Conservation (phyloP, 92 coral and sea anemone species). For the Palythoa grandiflora region DNA sequence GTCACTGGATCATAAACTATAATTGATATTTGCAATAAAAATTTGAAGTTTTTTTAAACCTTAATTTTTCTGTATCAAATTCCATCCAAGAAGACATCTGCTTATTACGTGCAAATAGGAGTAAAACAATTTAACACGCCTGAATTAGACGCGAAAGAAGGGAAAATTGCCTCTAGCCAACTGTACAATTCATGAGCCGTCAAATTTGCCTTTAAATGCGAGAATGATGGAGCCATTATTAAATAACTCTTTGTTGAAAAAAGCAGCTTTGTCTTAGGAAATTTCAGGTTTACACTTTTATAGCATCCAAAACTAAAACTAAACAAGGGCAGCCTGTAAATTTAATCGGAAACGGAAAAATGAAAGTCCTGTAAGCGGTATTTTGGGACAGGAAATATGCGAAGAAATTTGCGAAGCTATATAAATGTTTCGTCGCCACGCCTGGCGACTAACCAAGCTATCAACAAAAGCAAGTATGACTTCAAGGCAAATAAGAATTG, state of each 20-base stretch:
- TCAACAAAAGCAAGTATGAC: not conserved
- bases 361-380: not conserved
- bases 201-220: not conserved
- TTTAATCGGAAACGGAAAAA: conserved; percentile 3
- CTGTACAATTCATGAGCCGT: conserved; percentile 4
- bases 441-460: not conserved
- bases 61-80: not conserved
- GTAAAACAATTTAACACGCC: not conserved
- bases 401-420: conserved; percentile 16
- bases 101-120: conserved; percentile 16
- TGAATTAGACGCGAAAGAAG: not conserved
- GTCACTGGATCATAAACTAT: not conserved
- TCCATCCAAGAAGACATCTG: not conserved
- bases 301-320: not conserved
- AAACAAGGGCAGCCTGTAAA: not conserved
- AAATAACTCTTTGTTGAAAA: conserved; percentile 3
- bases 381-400: conserved; percentile 22
- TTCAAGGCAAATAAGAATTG: not conserved
- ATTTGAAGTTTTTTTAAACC: not conserved
- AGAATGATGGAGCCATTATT: conserved; percentile 14
- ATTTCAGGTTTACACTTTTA: not conserved
- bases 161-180: not conserved
- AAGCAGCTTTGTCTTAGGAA: conserved; percentile 6
- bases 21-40: not conserved
- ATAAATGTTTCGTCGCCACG: conserved; percentile 35